Evolutionary conservation across 1,140 invertebrate genomes (phyloP).

Genomic region (Cheumatopsyche charites): DNA sequence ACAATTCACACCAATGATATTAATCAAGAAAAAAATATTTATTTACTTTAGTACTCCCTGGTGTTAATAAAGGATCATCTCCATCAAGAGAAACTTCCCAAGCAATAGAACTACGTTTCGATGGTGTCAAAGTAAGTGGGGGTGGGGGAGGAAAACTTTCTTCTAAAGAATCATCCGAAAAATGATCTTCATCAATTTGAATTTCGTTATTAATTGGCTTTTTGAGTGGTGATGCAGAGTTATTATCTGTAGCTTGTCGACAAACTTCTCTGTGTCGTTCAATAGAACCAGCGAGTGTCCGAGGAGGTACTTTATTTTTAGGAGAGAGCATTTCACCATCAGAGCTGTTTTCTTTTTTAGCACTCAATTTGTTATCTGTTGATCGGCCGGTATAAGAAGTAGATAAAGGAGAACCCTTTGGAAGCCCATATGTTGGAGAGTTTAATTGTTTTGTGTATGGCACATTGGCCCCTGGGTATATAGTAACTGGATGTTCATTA

Average conservation of each 20-base stretch:
- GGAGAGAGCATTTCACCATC: conserved; percentile 61
- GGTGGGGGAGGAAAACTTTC: conserved; percentile 68
- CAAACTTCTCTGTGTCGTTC: conserved; percentile 79
- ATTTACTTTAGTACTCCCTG: conserved; percentile 73
- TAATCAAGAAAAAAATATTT: conserved; percentile 4
- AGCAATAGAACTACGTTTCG: conserved; percentile 78
- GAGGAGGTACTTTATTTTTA: conserved; percentile 68
- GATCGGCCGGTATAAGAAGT: conserved; percentile 53
- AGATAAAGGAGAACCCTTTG: conserved; percentile 54
- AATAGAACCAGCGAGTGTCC: conserved; percentile 70
- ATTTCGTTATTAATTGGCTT: conserved; percentile 57
- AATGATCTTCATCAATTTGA: conserved; percentile 71
- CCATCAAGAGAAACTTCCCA: conserved; percentile 81
- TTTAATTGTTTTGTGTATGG: conserved; percentile 56
- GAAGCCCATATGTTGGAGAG: conserved; percentile 57
- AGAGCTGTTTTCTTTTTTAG: conserved; percentile 50
- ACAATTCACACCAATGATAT: background rate
- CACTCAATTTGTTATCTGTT: conserved; percentile 44
- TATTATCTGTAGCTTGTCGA: conserved; percentile 61
- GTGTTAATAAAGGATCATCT: conserved; percentile 70
- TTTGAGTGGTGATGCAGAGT: conserved; percentile 51
- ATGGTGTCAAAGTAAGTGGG: conserved; percentile 62
- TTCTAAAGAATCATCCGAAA: conserved; percentile 83
- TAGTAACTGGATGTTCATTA: conserved; percentile 68
- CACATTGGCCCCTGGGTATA: conserved; percentile 63